Conservation (phyloP, 1,140 invertebrate species). For the Probaryconus sp. region DNA sequence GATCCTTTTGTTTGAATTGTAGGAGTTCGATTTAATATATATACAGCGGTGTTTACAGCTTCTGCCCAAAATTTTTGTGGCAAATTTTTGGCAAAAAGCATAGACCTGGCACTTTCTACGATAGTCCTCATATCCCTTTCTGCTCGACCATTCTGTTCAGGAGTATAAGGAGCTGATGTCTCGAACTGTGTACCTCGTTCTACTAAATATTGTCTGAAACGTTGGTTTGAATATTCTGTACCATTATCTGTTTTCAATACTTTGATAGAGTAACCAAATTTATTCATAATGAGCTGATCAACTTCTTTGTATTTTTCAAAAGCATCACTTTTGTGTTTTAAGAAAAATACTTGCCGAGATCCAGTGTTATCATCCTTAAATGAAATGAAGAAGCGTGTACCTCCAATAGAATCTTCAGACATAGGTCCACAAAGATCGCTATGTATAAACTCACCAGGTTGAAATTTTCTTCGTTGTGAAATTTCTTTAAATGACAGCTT, state of each 20-base stretch:
- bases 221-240: conserved; percentile 15
- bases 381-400: too few species aligned
- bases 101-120: conserved; percentile 1
- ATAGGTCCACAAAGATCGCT: conserved; percentile 72
- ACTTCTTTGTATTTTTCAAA: too few species aligned
- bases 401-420: too few species aligned
- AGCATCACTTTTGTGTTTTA: too few species aligned
- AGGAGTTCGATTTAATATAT: conserved; percentile 33
- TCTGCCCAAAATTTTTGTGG: background rate
- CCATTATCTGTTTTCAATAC: too few species aligned
- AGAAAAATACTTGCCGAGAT: too few species aligned
- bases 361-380: too few species aligned
- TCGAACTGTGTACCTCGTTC: conserved; percentile 2
- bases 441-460: conserved; percentile 69
- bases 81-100: background rate
- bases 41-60: conserved; percentile 13
- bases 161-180: background rate
- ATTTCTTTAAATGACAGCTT: conserved; percentile 59
- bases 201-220: conserved; percentile 11
- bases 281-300: too few species aligned
- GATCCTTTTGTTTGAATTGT: too few species aligned
- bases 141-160: conserved; percentile 15
- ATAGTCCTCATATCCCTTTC: conserved; percentile 24
- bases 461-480: conserved; percentile 40
- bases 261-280: background rate